A percentile compares a stretch with the other conserved stretches of the same genome.
Conservation (phyloP, 2,797 vertebrate species). For the Uromys caudimaculatus region DNA sequence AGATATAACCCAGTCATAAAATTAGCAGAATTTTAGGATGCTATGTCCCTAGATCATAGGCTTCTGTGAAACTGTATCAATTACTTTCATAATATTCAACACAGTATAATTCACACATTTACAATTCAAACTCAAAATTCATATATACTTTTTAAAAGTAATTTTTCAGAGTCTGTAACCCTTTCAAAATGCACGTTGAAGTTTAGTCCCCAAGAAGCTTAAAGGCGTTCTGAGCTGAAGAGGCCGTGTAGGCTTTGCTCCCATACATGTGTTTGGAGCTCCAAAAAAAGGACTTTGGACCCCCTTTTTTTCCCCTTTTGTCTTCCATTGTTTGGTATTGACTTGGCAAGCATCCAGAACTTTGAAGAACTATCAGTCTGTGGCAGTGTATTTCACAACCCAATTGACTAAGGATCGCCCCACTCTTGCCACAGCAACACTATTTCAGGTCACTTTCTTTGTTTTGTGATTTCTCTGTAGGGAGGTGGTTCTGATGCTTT, state of each 20-base stretch:
- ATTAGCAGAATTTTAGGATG: background rate
- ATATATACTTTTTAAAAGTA: background rate
- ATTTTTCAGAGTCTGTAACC: background rate
- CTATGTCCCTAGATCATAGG: background rate
- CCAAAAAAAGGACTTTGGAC: too few species aligned
- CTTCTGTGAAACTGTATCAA: background rate
- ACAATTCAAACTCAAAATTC: background rate
- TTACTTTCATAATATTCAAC: background rate
- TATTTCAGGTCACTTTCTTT: background rate
- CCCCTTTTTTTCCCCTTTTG: too few species aligned
- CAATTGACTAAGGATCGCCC: too few species aligned
- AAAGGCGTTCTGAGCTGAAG: background rate
- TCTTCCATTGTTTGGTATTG: background rate
- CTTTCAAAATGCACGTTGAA: background rate
- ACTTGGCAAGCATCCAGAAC: background rate
- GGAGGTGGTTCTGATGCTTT: background rate
- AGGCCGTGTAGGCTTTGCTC: background rate
- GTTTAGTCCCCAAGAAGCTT: background rate
- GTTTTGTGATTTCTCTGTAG: background rate
- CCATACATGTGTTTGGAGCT: too few species aligned
- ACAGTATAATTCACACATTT: background rate
- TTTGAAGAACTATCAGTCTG: background rate
- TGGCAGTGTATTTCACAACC: background rate
- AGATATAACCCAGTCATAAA: background rate
- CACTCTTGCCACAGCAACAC: background rate